Base-by-base conservation (phyloP, 2,113 vertebrate genomes). In the Loxodonta africana region DNA sequence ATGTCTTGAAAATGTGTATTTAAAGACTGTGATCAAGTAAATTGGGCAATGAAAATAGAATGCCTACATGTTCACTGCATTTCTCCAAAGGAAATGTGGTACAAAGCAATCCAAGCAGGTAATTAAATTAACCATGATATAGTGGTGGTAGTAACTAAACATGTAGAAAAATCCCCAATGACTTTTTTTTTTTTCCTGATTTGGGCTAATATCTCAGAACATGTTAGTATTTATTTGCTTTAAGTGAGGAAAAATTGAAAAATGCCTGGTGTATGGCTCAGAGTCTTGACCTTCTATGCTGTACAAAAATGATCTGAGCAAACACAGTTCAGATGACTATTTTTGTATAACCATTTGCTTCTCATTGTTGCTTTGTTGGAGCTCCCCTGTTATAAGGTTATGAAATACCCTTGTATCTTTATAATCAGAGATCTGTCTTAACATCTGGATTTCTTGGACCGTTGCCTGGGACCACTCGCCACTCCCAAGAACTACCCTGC, bases 401-500 rank as follows among this genome's bases (percentile, higher is more conserved):
- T 15, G 28, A 78, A 86, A 92, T 62, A 41, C 0, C 3, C 20
- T 12, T 57, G 0, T 82, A 60, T 73, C 62, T 92, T 37, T 83
- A 51, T 28, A 37, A 57, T 80, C 60, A 71, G 33, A 53, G 78
- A 95, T 94, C n/a, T 51, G 74, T 25, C 62, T 82, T 85, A 88
- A 85, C 92, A 94, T 96, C 77, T 96, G 94, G 82, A 95, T 21
- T 97, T 74, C 53, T 90, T 94, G 92, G 88, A 96, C 30, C 25
- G 90, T 33, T 90, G 90, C 95, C 57, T 60, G 15, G 83, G 91
- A 92, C 41, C 48, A 28, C 15, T 96, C 51, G 80, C 28, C 74
- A 85, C 28, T 94, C 71, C 67, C 5, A 85, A 80, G 84, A 65
- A 82, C 67, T 26, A 76, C 37, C 46, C 86, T 7, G 1, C 41